Evolutionary conservation across 1,140 invertebrate genomes (phyloP), one percentile per base, ranked within the genome.

Genomic region (Drosophila mayri): DNA sequence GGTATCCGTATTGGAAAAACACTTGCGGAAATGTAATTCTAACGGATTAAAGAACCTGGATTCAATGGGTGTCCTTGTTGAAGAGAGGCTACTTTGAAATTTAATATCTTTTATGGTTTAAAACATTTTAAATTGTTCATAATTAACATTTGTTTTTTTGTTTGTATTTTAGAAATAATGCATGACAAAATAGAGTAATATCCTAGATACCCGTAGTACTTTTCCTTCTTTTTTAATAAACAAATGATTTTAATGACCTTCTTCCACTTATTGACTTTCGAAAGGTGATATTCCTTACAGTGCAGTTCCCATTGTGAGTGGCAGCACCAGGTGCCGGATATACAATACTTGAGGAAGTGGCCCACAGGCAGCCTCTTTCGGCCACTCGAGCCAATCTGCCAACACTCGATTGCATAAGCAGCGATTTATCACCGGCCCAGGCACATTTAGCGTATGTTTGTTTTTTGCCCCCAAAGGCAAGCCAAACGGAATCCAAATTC

Each of bases 391-490:
- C 70, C 70, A 79, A 81, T 86, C 66, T 77, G 78, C 64, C 70
- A 54, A 65, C 55, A 47, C 55, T 74, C 54, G 59, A 66, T 66
- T 74, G 73, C 74, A 78, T 61, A 71, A 74, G 59, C 61, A 54
- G 49, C 85, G 81, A 90, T 88, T 81, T 88, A 90, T 84, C 85
- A 87, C 68, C 52, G 60, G 16, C 22, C 80, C 52, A 68, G 25
- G 30, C 73, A 90, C 84, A 72, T 80, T 87, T 80, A 87, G 76
- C 84, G 84, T 88, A 88, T 88, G 84, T 80, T 88, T 67, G 30
- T 41, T 25, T 58, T 41, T 54, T 54, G 20, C 20, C 58, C 62
- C 58, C 61, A 38, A 43, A 28, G 32, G 20, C 38, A 44, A 37
- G 22, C 50, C 49, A 37, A 84, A 67, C 50, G 68, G 76, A 84